phyloP scores from a whole-genome alignment of 2,113 vertebrate species.

The Macquaria ambigua region DNA sequence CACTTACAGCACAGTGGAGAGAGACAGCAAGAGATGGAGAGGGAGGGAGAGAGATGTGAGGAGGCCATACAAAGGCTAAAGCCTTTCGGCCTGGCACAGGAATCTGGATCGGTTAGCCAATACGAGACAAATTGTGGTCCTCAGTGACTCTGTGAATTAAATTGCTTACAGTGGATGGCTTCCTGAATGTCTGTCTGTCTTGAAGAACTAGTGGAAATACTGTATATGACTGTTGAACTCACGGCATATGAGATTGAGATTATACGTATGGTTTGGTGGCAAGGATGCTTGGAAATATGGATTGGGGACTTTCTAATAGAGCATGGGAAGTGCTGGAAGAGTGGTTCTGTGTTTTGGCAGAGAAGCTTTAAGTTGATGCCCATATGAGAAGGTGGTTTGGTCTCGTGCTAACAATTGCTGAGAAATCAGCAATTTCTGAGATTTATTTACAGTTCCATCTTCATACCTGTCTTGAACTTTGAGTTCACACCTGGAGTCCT shows the following conservation, averaged over 20 bases:
- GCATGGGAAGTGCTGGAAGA: conserved; percentile 63
- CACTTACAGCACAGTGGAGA: conserved; percentile 62
- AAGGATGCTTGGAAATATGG: conserved; percentile 49
- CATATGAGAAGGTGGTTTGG: conserved; percentile 11
- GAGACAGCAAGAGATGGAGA: conserved; percentile 53
- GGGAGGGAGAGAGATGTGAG: conserved; percentile 58
- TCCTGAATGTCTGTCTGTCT: conserved; percentile 53
- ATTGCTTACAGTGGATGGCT: conserved; percentile 64
- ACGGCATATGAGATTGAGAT: conserved; percentile 63
- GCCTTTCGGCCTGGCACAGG: conserved; percentile 65
- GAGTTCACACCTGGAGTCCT: conserved; percentile 1
- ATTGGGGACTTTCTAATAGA: conserved; percentile 52
- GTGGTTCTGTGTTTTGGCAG: conserved; percentile 53
- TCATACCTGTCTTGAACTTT: background rate
- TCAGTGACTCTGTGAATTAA: conserved; percentile 64
- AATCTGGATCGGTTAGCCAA: conserved; percentile 55
- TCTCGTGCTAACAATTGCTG: background rate
- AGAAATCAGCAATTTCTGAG: background rate
- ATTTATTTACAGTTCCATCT: conserved; percentile 15
- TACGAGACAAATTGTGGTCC: conserved; percentile 60
- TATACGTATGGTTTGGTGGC: conserved; percentile 45
- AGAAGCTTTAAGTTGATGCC: conserved; percentile 10
- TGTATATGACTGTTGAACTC: conserved; percentile 48
- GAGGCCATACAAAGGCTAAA: conserved; percentile 65
- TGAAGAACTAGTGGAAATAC: conserved; percentile 44